phyloP scores from a whole-genome alignment of 1,140 invertebrate genomes.

The Macrotrachela quadricornifera region DNA sequence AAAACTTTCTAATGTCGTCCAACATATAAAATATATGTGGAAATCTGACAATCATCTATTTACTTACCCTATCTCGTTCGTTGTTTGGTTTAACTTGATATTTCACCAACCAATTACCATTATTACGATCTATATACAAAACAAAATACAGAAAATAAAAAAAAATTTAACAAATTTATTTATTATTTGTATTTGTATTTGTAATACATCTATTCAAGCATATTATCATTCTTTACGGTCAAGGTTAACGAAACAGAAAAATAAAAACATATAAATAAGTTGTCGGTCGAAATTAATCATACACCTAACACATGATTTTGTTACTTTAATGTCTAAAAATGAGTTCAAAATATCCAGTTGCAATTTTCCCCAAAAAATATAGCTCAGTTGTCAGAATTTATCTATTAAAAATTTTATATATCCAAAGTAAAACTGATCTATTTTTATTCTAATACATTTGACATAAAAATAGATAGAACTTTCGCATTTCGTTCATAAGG shows the following conservation, averaged over 20 bases:
- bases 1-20: background rate
- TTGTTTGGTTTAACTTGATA: constrained; percentile 41
- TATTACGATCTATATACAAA: constrained; percentile 65
- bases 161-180: background rate
- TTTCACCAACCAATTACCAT: constrained; percentile 96
- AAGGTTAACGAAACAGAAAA: too few relatives aligned
- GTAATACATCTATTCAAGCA: constrained; percentile 3
- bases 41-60: background rate
- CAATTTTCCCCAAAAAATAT: too few relatives aligned
- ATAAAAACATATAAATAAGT: too few relatives aligned
- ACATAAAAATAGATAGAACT: background rate
- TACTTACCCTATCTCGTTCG: background rate
- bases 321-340: too few relatives aligned
- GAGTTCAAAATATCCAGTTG: too few relatives aligned
- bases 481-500: too few relatives aligned
- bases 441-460: background rate
- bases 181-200: background rate
- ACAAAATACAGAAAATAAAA: background rate
- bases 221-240: too few relatives aligned
- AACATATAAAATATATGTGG: background rate
- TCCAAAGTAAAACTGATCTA: too few relatives aligned
- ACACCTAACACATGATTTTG: too few relatives aligned
- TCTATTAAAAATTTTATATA: too few relatives aligned
- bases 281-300: too few relatives aligned
- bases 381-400: too few relatives aligned